A percentile compares a stretch with the other conserved stretches of the same genome.
Evolutionary conservation across 2,888 invertebrate species (phyloP).

Genomic region (Salticus scenicus): DNA sequence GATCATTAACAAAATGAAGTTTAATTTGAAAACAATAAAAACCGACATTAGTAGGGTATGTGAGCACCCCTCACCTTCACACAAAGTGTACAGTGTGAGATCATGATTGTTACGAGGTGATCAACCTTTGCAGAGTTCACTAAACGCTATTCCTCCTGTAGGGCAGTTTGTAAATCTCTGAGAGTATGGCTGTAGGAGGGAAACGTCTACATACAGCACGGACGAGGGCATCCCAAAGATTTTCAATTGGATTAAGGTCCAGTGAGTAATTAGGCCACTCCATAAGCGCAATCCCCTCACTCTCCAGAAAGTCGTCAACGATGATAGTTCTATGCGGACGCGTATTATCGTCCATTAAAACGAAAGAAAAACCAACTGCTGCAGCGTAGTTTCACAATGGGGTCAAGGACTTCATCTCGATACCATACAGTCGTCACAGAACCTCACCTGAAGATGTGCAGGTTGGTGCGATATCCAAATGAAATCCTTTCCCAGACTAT

Average conservation of each 20-base stretch:
- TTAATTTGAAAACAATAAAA: too few relatives aligned
- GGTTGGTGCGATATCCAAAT: not conserved
- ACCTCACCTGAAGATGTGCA: not conserved
- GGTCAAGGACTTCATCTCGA: not conserved
- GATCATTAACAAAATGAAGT: too few relatives aligned
- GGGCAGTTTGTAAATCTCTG: not conserved
- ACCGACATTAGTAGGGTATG: not conserved
- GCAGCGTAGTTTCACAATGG: not conserved
- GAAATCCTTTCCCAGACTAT: constrained; percentile 15
- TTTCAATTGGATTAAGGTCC: not conserved
- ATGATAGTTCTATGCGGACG: not conserved
- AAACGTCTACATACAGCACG: not conserved
- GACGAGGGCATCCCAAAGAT: not conserved
- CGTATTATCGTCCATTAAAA: not conserved
- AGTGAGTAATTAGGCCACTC: not conserved
- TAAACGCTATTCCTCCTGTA: not conserved
- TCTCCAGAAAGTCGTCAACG: constrained; percentile 4
- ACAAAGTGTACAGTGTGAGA: not conserved
- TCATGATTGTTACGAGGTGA: too few relatives aligned
- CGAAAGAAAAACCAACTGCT: not conserved
- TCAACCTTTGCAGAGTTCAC: too few relatives aligned
- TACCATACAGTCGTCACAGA: not conserved
- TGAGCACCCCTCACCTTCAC: not conserved
- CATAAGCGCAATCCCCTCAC: not conserved
- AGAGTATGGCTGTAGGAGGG: not conserved